Evolutionary conservation across 2,888 invertebrate genomes (phyloP).

Genomic region (Apantesis nais): DNA sequence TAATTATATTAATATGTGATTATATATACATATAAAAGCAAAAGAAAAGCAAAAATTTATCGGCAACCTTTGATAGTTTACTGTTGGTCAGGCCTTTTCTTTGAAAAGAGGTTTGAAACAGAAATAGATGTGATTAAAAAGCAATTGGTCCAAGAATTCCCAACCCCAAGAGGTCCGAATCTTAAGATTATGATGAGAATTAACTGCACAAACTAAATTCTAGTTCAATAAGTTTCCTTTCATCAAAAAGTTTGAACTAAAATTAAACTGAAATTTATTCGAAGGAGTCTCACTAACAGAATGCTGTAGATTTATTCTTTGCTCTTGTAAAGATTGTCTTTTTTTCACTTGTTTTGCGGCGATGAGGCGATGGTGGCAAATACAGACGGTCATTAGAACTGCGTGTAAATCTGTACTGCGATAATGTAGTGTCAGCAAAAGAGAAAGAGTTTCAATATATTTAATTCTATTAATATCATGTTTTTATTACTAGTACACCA

Average conservation of each 20-base stretch:
- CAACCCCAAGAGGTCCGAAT: not conserved
- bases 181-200: not conserved
- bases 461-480: too few relatives aligned
- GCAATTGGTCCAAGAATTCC: not conserved
- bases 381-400: conserved; percentile 42
- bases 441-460: not conserved
- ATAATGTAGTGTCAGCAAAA: conserved; percentile 16
- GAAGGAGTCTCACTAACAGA: not conserved
- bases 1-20: too few relatives aligned
- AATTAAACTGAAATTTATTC: not conserved
- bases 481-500: too few relatives aligned
- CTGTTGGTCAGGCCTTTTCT: too few relatives aligned
- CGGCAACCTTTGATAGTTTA: too few relatives aligned
- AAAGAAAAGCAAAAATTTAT: too few relatives aligned
- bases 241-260: not conserved
- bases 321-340: conserved; percentile 5
- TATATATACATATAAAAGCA: too few relatives aligned
- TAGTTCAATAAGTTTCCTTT: not conserved
- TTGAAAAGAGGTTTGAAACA: not conserved
- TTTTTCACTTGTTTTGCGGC: conserved; percentile 10
- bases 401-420: conserved; percentile 36
- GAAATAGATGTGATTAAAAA: not conserved
- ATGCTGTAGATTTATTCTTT: not conserved
- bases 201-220: not conserved
- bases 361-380: conserved; percentile 22